Evolutionary conservation across 2,113 vertebrate genomes (phyloP).

Genomic region (Okapia johnstoni): DNA sequence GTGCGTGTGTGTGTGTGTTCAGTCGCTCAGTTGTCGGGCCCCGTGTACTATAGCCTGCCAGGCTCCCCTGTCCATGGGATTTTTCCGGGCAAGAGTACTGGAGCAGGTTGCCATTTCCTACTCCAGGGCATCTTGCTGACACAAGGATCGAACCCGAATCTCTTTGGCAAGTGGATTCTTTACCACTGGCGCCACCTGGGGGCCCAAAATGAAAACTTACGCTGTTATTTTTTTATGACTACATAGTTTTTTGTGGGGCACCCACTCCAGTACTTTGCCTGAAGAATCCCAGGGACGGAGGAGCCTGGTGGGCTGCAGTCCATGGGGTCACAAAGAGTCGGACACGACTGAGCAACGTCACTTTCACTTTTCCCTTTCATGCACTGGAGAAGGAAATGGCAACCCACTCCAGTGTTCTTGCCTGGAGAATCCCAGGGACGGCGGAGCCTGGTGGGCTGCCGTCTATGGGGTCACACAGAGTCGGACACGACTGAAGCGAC

Average conservation of each 20-base stretch:
- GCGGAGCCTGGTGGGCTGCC: too few species aligned
- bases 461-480: too few species aligned
- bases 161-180: background rate
- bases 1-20: background rate
- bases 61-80: background rate
- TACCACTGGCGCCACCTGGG: background rate
- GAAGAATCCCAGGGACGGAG: too few species aligned
- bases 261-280: too few species aligned
- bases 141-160: background rate
- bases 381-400: too few species aligned
- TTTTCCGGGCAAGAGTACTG: background rate
- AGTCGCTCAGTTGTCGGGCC: background rate
- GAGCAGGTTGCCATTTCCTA: background rate
- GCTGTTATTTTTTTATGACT: background rate
- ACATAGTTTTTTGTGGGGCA: fast-evolving
- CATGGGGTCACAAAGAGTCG: too few species aligned
- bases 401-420: too few species aligned
- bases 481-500: too few species aligned
- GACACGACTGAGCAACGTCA: too few species aligned
- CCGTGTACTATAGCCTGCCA: background rate
- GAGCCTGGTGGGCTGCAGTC: too few species aligned
- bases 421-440: too few species aligned
- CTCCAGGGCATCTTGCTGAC: background rate
- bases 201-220: background rate
- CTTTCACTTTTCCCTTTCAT: too few species aligned